Conservation (phyloP, 1,140 invertebrate genomes). For the Drosophila tani region DNA sequence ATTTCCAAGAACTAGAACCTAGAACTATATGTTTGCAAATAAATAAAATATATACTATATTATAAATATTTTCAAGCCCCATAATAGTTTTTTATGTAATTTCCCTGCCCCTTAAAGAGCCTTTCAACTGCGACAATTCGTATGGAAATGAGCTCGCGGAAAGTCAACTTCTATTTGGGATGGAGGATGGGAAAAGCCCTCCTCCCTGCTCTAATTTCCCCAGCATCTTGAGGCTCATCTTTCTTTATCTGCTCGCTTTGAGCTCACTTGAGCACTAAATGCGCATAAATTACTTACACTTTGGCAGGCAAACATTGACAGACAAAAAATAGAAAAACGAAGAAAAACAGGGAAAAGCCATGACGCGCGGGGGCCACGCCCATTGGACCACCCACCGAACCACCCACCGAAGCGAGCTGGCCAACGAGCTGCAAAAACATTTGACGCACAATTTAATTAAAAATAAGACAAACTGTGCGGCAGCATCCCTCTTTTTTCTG, state of each 20-base stretch:
- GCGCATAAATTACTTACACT: slow-evolving; percentile 83
- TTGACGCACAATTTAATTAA: slow-evolving; percentile 83
- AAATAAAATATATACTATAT: background rate
- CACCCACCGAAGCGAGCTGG: slow-evolving; percentile 24
- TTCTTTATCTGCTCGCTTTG: slow-evolving; percentile 59
- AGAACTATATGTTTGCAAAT: background rate
- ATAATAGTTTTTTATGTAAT: background rate
- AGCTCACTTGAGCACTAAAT: slow-evolving; percentile 81
- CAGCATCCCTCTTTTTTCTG: background rate
- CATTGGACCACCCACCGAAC: slow-evolving; percentile 4
- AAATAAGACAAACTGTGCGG: slow-evolving; percentile 56
- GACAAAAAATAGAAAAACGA: slow-evolving; percentile 31
- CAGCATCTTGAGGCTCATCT: slow-evolving; percentile 51
- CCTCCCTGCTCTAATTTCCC: background rate
- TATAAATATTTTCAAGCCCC: background rate
- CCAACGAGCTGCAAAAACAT: slow-evolving; percentile 73
- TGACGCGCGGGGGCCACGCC: slow-evolving; percentile 31
- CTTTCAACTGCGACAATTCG: slow-evolving; percentile 15
- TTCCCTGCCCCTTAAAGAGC: slow-evolving; percentile 8
- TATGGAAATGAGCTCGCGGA: slow-evolving; percentile 16
- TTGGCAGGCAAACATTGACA: slow-evolving; percentile 81
- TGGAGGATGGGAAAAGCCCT: background rate
- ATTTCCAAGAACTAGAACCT: background rate
- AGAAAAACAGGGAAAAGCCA: background rate
- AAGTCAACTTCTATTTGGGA: slow-evolving; percentile 3